phyloP scores from a whole-genome alignment of 2,113 vertebrate genomes.

The Scytalopus superciliaris region DNA sequence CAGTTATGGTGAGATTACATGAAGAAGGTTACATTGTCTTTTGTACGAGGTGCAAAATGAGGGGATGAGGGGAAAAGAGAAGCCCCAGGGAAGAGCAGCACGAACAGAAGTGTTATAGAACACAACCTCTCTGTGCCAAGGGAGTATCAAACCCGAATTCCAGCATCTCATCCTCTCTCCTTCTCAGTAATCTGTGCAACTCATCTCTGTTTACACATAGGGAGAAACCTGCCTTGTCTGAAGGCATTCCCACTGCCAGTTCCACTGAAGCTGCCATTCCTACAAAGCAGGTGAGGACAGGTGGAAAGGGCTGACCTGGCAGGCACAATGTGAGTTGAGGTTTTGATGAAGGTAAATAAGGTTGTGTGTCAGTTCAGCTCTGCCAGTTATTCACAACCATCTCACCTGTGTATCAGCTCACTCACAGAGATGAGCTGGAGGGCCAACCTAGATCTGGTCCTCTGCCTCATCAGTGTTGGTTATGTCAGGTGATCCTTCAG shows the following conservation, averaged over 20 bases:
- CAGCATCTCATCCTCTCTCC: not conserved
- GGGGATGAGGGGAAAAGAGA: not conserved
- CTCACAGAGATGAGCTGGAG: not conserved
- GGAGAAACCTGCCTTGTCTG: not conserved
- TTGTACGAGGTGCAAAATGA: not conserved
- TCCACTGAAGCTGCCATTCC: not conserved
- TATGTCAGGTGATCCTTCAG: not conserved
- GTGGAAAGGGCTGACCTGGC: not conserved
- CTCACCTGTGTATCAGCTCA: not conserved
- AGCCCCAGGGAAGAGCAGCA: not conserved
- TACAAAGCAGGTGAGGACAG: not conserved
- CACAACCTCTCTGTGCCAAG: not conserved
- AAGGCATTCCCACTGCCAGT: not conserved
- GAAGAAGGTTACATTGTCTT: not conserved
- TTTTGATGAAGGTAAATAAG: not conserved
- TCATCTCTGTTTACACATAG: not conserved
- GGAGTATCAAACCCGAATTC: not conserved
- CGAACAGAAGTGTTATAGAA: not conserved
- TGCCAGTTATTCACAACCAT: not conserved
- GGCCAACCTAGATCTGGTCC: not conserved
- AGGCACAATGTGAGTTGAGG: not conserved
- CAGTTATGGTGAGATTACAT: not conserved
- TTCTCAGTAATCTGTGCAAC: not conserved
- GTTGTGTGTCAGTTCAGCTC: not conserved
- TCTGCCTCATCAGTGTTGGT: not conserved